Base-by-base conservation (phyloP, 2,888 invertebrate species). In the Eurytoma californica region DNA sequence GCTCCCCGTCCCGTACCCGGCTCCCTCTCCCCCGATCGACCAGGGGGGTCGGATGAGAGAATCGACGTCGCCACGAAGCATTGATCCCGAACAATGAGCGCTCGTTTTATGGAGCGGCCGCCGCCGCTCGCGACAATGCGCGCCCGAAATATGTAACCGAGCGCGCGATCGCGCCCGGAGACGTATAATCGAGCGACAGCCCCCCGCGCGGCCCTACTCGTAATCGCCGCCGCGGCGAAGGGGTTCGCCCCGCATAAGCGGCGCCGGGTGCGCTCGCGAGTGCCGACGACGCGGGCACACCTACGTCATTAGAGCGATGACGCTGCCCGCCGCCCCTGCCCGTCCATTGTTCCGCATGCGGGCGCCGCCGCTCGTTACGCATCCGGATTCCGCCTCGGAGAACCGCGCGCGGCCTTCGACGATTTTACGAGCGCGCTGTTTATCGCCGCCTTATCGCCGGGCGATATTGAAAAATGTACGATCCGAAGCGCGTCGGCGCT, bases 251-350 rank as follows among this genome's bases (percentile, higher is more conserved):
- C 30, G 57, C 28, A 14, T 9, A 13, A 20, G 51, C 16, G 53
- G 58, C 58, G 69, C 55, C 30, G 72, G 30, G 60, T 24, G 7
- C 51, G 78, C 77, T 80, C 79, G 82, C 80, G 80, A 75, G 79
- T 72, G n/a, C 81, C 79, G 79, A 77, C 61, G 20, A 28, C 9
- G 60, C 55, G 79, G 83, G 82, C 84, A 86, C 85, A 86, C 86
- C 86, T 86, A 86, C 85, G 85, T 86, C 86, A 86, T 86, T 86
- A 86, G 85, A 82, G 82, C 85, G 84, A 85, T 85, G 85, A 84
- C 86, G 85, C 85, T 82, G 16, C 18, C 66, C 2, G 47, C 30
- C 58, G 18, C 66, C 14, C 55, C 28, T 39, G 39, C 51, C 63
- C 30, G 72, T 79, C 80, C 77, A 77, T 77, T 75, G 63, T 73